Evolutionary conservation across 2,888 invertebrate species (phyloP), one percentile per base, ranked within the genome.

Genomic region (Melieria omissa): DNA sequence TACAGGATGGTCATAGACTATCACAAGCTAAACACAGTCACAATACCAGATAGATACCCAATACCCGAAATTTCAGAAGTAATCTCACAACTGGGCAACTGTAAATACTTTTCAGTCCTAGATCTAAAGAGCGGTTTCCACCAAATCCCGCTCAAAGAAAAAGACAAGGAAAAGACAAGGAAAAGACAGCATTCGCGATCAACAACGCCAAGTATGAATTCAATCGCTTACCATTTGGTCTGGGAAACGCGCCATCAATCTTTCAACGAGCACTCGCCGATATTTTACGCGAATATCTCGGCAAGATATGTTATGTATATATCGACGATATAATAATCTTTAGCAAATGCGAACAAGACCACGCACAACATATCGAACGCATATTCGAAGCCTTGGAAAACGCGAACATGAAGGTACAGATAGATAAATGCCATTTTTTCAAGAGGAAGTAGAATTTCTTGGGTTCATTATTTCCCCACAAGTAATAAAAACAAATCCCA

Each of bases 101-200:
- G 47, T 47, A 58, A 61, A 61, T 62, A 42, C n/a, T 61, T 46
- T 29, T 29, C 61, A 12, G 54, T 68, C 10, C 41, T 57, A 3
- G 57, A 57, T 57, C 16, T 57, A n/a, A 57, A 57, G 14, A 74
- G 69, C 29, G 69, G 74, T 9, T 75, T 74, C 41, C 73, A 75
- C 14, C 73, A 76, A 65, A 76, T 75, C 9, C 65, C 46, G 46
- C 16, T 76, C n/a, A 72, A 70, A 63, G 57, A 71, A 29, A 14
- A 45, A 4, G 73, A 72, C 29, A 29, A 29, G 2, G 1, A 29
- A 29, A 29, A 29, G n/a, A n/a, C n/a, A n/a, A n/a, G 2, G 1
- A 29, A 29, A 29, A 29, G 29, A 29, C 29, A 29, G 29, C 29
- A 29, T 69, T 72, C 45, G 16, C 64, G 1, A 62, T 67, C 1